These are phyloP conservation scores for Zaprionus obscuricornis DNA, from an alignment of 2,888 invertebrate genomes.

Conservation along the genomic window DNA sequence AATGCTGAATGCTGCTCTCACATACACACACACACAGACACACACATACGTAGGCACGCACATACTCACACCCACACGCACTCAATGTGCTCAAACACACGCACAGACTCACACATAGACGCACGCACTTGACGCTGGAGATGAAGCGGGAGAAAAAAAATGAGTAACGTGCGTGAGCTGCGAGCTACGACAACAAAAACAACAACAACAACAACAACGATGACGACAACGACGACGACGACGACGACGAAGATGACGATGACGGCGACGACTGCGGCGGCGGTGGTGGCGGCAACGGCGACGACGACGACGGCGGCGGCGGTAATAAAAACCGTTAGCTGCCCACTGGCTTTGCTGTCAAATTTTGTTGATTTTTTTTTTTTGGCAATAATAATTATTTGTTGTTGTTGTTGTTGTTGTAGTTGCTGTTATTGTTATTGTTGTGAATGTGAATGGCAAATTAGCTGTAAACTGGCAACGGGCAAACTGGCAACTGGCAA, in stretches of 20 bases:
- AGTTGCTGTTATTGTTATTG: slow-evolving; percentile 28
- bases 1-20: slow-evolving; percentile 11
- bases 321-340: slow-evolving; percentile 58
- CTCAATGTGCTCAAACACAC: slow-evolving; percentile 15
- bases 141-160: slow-evolving; percentile 40
- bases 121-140: slow-evolving; percentile 43
- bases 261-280: slow-evolving; percentile 5
- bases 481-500: slow-evolving; percentile 24
- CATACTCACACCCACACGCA: slow-evolving; percentile 26
- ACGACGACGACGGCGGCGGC: slow-evolving; percentile 21
- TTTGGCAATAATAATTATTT: slow-evolving; percentile 35
- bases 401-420: slow-evolving; percentile 20
- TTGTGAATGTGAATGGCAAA: slow-evolving; percentile 53
- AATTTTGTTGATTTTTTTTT: not conserved
- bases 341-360: slow-evolving; percentile 28
- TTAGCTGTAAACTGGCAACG: slow-evolving; percentile 57
- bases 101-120: slow-evolving; percentile 25
- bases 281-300: slow-evolving; percentile 4
- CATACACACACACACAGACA: slow-evolving; percentile 15
- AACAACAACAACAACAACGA: not conserved
- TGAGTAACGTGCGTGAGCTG: slow-evolving; percentile 56
- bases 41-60: slow-evolving; percentile 21
- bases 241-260: slow-evolving; percentile 20
- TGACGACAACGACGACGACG: slow-evolving; percentile 8
- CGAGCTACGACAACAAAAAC: slow-evolving; percentile 2